Evolutionary conservation across 2,113 vertebrate genomes (phyloP).

Genomic region (Pollimyrus isidori): DNA sequence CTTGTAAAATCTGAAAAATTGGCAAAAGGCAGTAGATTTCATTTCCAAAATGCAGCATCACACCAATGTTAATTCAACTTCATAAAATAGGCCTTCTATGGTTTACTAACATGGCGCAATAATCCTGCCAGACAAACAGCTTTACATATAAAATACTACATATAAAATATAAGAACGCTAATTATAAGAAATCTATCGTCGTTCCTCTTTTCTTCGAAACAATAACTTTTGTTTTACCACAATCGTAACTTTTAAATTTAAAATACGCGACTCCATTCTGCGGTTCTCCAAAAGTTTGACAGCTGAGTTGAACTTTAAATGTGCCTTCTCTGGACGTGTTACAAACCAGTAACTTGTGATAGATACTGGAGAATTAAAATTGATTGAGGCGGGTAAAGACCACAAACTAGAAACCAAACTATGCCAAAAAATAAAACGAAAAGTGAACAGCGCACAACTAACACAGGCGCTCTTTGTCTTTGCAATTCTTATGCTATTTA

Average conservation of each 20-base stretch:
- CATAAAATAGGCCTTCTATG: not conserved
- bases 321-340: not conserved
- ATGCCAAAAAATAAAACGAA: not conserved
- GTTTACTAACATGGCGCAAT: not conserved
- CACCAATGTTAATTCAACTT: not conserved
- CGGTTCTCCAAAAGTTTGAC: not conserved
- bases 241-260: not conserved
- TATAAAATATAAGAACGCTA: not conserved
- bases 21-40: not conserved
- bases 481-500: not conserved
- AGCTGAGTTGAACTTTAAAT: not conserved
- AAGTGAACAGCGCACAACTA: not conserved
- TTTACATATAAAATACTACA: not conserved
- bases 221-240: not conserved
- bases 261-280: not conserved
- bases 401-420: not conserved
- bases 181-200: not conserved
- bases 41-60: not conserved
- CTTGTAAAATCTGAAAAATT: not conserved
- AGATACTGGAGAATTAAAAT: not conserved
- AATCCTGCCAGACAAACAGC: not conserved
- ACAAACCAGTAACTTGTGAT: not conserved
- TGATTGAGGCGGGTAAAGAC: not conserved
- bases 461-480: not conserved
- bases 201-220: not conserved